Conservation (phyloP, 2,797 vertebrate genomes). For the Myiotriccus ornatus region DNA sequence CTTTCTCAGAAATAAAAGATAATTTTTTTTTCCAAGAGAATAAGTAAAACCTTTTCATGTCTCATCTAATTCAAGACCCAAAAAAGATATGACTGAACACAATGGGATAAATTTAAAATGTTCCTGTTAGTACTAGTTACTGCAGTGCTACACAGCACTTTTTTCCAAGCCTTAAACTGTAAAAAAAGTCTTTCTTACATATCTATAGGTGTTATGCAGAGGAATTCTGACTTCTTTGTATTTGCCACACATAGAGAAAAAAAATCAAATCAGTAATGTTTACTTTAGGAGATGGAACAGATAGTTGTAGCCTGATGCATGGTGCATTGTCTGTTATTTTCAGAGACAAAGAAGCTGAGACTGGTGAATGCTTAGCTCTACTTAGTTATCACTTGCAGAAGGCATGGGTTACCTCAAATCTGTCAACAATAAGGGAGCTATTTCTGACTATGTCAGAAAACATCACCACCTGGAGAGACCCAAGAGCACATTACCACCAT, state of each 20-base stretch:
- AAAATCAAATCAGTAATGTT: background rate
- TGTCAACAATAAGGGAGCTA: constrained; percentile 43
- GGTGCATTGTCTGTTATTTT: background rate
- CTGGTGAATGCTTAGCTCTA: background rate
- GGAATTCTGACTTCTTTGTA: background rate
- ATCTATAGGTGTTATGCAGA: background rate
- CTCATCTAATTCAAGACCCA: background rate
- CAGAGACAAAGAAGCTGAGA: background rate
- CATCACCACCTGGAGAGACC: constrained; percentile 31
- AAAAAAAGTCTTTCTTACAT: fast-evolving
- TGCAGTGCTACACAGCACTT: background rate
- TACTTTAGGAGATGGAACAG: background rate
- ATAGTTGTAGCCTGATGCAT: background rate
- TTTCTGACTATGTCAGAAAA: constrained; percentile 53
- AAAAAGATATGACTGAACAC: background rate
- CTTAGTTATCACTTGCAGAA: background rate
- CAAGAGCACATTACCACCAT: background rate
- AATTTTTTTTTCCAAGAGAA: background rate
- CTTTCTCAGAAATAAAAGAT: background rate
- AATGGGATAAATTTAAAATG: background rate
- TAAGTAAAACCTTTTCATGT: background rate
- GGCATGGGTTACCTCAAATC: constrained; percentile 56
- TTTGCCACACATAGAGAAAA: background rate
- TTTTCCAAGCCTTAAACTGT: background rate
- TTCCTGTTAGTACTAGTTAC: background rate